Evolutionary conservation across 2,888 invertebrate species (phyloP), one percentile per base, ranked within the genome.

Genomic region (Eudasyphora cyanicolor): DNA sequence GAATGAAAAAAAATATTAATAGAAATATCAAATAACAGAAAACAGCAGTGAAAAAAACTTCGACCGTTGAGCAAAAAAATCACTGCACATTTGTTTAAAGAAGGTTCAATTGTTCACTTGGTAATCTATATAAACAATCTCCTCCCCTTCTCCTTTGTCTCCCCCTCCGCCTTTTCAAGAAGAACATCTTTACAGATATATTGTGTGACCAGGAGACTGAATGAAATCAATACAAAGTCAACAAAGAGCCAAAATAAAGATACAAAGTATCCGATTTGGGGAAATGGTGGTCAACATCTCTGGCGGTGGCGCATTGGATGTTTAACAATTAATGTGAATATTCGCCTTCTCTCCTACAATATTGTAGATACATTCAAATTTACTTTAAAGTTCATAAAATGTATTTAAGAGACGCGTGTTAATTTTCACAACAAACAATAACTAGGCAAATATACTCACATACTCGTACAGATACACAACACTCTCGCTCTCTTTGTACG

Each of bases 381-480:
- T 81, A 60, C 71, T 80, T 84, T n/a, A 60, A 81, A 81, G 81
- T 81, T 81, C 75, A 84, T 84, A 81, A 84, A 84, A 78, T 73
- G 84, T 84, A 81, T 84, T 84, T 84, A 84, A 84, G 78, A 84
- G 78, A 76, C 76, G 67, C 73, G 84, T 84, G 84, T 84, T 84
- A 84, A 84, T 84, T 84, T 81, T 84, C 84, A 73, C 60, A 79
- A 71, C 73, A 84, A 84, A 84, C 78, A 84, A 81, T 81, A 79
- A 14, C 62, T 54, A 62, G 73, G 38, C 49, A 77, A 74, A 42
- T 51, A 67, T 32, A 24, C 19, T 19, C 24, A 38, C 60, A 67
- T 14, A 27, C 21, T 7, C 21, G 57, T 7, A 19, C 35, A 62
- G 2, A 17, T 19, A 73, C 21, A 71, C 29, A 10, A 0, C 5